Percentiles rank a stretch among this genome's conserved stretches.
Conservation (phyloP, 2,113 vertebrate genomes). For the Aphelocoma coerulescens region DNA sequence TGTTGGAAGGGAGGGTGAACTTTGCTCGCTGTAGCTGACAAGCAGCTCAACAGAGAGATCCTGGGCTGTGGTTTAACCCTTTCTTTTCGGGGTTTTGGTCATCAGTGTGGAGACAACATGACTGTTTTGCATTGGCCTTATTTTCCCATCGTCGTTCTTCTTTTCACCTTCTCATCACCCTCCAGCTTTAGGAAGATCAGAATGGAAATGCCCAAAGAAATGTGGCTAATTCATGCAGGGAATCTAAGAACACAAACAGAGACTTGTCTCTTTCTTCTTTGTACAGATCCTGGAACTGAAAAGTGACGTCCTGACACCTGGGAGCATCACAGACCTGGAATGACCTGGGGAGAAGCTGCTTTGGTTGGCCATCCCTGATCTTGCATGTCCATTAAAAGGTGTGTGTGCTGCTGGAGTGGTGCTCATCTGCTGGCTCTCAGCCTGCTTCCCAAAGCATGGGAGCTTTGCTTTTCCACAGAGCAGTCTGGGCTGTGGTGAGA, state of each 20-base stretch:
- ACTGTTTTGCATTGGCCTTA: background rate
- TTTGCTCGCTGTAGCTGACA: background rate
- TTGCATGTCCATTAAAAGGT: background rate
- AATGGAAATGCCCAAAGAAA: background rate
- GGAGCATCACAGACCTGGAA: background rate
- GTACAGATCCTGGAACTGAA: background rate
- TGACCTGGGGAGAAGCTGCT: background rate
- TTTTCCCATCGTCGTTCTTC: background rate
- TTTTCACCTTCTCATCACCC: background rate
- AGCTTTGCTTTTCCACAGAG: background rate
- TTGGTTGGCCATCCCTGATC: background rate
- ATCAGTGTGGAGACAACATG: rapidly evolving
- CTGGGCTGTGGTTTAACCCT: background rate
- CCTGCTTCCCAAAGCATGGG: background rate
- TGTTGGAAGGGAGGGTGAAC: background rate
- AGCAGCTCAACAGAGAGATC: background rate
- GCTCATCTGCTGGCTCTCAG: background rate
- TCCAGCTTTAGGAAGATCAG: background rate
- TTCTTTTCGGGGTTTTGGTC: background rate
- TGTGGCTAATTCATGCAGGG: rapidly evolving
- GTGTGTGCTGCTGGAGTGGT: background rate
- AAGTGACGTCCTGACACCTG: background rate
- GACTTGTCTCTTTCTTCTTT: background rate
- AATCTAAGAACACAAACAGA: background rate
- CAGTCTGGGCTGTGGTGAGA: background rate